These are phyloP conservation scores for Actenoides hombroni DNA, from an alignment of 2,113 vertebrate genomes.

Conservation along the genomic window DNA sequence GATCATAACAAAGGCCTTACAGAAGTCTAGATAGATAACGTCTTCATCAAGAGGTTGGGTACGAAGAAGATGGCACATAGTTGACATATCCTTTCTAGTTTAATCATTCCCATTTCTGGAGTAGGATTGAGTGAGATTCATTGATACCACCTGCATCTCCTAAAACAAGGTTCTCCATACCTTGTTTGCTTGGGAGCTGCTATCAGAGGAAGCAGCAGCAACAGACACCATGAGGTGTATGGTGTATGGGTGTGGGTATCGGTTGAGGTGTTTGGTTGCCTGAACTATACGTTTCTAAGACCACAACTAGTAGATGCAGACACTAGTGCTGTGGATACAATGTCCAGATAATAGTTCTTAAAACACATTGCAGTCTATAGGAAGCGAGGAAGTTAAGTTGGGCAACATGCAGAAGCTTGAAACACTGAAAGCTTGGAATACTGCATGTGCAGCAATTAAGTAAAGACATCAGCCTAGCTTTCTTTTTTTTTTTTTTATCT, in stretches of 20 bases:
- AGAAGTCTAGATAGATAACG: background rate
- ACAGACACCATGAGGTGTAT: background rate
- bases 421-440: background rate
- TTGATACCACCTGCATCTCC: background rate
- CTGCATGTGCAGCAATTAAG: background rate
- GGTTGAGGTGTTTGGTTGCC: background rate
- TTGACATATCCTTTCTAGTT: background rate
- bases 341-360: background rate
- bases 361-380: background rate
- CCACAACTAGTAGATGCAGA: background rate
- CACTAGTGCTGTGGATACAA: background rate
- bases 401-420: background rate
- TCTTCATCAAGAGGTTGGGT: background rate
- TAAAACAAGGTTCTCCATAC: background rate
- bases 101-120: background rate
- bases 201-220: background rate
- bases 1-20: background rate
- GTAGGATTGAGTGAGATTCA: background rate
- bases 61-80: background rate
- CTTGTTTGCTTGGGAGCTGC: background rate
- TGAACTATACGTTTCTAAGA: background rate
- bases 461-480: background rate
- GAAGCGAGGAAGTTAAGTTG: background rate
- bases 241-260: fast-evolving
- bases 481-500: background rate